Evolutionary conservation across 2,888 invertebrate genomes (phyloP).

Genomic region (Odontocerum albicorne): DNA sequence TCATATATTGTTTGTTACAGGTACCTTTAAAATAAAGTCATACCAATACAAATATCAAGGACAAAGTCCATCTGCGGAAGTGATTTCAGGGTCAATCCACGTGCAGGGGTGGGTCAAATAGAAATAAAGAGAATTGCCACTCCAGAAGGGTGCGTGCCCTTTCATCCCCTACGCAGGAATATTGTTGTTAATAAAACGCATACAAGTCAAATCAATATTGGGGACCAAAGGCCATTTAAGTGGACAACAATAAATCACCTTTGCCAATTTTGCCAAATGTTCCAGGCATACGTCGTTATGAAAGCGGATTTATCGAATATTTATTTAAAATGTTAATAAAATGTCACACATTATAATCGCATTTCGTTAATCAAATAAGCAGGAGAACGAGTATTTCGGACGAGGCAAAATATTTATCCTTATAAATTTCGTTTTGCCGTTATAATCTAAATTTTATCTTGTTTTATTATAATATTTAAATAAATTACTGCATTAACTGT

Average conservation of each 20-base stretch:
- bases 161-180: constrained; percentile 6
- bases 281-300: no score
- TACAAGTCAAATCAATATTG: constrained; percentile 25
- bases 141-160: constrained; percentile 11
- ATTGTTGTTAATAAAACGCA: constrained; percentile 20
- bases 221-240: constrained; percentile 15
- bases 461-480: no score
- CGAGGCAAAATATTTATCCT: no score
- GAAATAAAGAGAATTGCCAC: background rate
- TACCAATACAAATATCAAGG: constrained; percentile 18
- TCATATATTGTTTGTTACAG: no score
- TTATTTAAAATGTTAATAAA: no score
- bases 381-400: no score
- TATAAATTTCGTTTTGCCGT: no score
- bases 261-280: constrained; percentile 3
- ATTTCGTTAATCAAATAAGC: no score
- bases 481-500: no score
- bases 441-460: no score
- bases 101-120: background rate
- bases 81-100: background rate
- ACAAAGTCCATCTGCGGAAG: constrained; percentile 17
- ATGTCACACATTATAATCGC: no score
- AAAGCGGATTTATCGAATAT: background rate
- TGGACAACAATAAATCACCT: constrained; percentile 19
- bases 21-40: constrained; percentile 27